These are phyloP conservation scores for Epirrhoe tristata DNA, from an alignment of 2,888 invertebrate species.

Conservation along the genomic window DNA sequence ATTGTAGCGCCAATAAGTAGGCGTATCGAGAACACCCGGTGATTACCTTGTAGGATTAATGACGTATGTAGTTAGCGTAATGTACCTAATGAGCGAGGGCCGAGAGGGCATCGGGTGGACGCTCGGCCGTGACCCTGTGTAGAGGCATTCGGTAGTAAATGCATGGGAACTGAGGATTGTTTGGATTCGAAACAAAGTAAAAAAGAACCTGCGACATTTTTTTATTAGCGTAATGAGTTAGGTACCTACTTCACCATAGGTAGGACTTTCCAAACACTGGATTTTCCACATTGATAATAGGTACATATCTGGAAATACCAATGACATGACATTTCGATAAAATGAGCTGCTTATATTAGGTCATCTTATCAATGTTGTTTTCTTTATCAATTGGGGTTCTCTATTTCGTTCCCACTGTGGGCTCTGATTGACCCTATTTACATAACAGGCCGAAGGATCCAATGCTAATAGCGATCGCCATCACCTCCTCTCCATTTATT, in stretches of 20 bases:
- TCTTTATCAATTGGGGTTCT: not conserved
- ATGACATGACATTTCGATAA: no score
- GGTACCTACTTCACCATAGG: no score
- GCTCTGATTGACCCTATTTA: conserved; percentile 56
- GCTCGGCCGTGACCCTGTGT: conserved; percentile 58
- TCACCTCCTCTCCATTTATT: conserved; percentile 68
- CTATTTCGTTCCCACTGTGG: conserved; percentile 2
- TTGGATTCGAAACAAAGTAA: not conserved
- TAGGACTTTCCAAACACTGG: no score
- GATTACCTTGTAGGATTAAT: conserved; percentile 44
- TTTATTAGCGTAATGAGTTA: no score
- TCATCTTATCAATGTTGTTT: not conserved
- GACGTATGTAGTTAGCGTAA: conserved; percentile 44
- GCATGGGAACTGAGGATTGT: conserved; percentile 7
- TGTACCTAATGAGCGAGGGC: conserved; percentile 44
- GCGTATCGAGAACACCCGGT: conserved; percentile 28
- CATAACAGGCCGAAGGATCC: conserved; percentile 68
- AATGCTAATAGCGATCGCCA: conserved; percentile 63
- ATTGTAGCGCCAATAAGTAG: conserved; percentile 38
- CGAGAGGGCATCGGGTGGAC: conserved; percentile 51
- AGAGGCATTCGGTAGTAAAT: conserved; percentile 4
- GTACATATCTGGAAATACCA: no score
- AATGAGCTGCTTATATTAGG: no score
- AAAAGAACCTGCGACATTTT: not conserved
- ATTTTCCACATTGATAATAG: no score